Conservation (phyloP, 2,888 invertebrate species). For the Myathropa florea region DNA sequence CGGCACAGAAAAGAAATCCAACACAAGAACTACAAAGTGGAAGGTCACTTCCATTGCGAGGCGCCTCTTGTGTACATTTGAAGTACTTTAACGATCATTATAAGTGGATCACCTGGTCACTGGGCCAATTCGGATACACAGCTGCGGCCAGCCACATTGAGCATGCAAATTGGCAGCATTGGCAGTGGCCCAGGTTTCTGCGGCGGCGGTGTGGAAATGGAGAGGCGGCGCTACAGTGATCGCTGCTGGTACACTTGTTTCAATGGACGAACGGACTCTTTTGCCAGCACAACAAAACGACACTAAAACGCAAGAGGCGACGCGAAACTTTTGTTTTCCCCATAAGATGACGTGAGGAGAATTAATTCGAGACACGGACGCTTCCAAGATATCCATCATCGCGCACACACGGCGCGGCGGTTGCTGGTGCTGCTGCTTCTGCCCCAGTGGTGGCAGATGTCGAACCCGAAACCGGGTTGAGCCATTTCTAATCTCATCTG, state of each 20-base stretch:
- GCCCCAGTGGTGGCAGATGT: not conserved
- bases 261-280: not conserved
- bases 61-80: constrained; percentile 55
- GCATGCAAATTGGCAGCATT: constrained; percentile 60
- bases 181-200: not conserved
- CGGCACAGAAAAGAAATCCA: constrained; percentile 45
- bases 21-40: constrained; percentile 53
- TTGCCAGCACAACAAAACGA: not conserved
- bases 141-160: constrained; percentile 24
- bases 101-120: constrained; percentile 71
- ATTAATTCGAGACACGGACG: constrained; percentile 49
- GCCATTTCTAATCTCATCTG: constrained; percentile 57
- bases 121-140: constrained; percentile 66
- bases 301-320: constrained; percentile 10
- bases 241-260: constrained; percentile 19
- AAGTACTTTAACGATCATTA: constrained; percentile 65
- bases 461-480: constrained; percentile 21
- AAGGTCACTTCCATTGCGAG: constrained; percentile 63
- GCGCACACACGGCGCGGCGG: not conserved
- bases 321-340: constrained; percentile 41
- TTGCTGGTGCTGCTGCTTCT: not conserved
- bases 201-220: not conserved
- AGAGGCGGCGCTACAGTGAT: not conserved
- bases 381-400: constrained; percentile 47
- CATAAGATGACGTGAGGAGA: constrained; percentile 47